Evolutionary conservation across 2,888 invertebrate genomes (phyloP).

Genomic region (Chalcosyrphus nemorum): DNA sequence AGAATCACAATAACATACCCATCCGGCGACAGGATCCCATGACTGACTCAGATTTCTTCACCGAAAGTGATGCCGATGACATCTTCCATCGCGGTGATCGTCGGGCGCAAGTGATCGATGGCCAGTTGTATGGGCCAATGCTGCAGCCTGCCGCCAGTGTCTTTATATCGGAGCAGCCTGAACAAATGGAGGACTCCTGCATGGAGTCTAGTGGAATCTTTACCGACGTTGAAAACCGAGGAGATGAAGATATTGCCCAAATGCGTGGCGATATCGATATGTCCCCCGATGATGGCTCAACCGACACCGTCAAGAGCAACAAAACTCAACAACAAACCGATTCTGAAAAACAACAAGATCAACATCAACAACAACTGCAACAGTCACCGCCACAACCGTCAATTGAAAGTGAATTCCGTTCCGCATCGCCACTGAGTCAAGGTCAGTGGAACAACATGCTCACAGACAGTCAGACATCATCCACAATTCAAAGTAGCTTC

Average conservation of each 20-base stretch:
- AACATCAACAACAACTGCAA: constrained; percentile 55
- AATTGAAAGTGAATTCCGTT: constrained; percentile 69
- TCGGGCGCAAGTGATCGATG: constrained; percentile 93
- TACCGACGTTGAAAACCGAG: constrained; percentile 91
- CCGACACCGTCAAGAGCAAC: constrained; percentile 83
- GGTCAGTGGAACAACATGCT: constrained; percentile 75
- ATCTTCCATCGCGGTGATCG: constrained; percentile 87
- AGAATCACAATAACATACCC: constrained; percentile 83
- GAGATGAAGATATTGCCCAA: constrained; percentile 84
- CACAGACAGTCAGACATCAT: constrained; percentile 78
- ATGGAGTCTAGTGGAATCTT: constrained; percentile 96
- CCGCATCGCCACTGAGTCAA: constrained; percentile 76
- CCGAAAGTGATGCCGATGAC: constrained; percentile 94
- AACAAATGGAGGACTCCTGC: constrained; percentile 87
- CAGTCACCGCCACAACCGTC: constrained; percentile 48
- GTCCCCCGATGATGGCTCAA: constrained; percentile 85
- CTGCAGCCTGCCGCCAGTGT: constrained; percentile 82
- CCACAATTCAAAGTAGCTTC: constrained; percentile 77
- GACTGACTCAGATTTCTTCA: constrained; percentile 96
- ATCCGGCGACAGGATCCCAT: constrained; percentile 90
- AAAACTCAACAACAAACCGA: constrained; percentile 76
- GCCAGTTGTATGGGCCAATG: constrained; percentile 90
- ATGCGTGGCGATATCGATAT: constrained; percentile 83
- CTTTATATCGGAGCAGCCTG: constrained; percentile 83
- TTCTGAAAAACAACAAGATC: constrained; percentile 25